Evolutionary conservation across 2,888 invertebrate species (phyloP).

Genomic region (Amphiduros pacificus): DNA sequence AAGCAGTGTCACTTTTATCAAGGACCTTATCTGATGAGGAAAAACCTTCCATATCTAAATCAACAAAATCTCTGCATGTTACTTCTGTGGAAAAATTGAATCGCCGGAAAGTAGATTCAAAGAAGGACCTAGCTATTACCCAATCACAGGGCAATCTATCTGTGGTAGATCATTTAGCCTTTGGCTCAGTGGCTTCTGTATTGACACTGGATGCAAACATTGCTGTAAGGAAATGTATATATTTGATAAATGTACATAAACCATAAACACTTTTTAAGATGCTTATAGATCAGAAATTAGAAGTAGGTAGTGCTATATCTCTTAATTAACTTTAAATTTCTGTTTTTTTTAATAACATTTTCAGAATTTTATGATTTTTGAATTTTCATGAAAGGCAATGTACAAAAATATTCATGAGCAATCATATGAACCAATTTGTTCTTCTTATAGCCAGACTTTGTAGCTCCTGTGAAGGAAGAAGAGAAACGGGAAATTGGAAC

Average conservation of each 20-base stretch:
- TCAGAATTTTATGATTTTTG: no score
- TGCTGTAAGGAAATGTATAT: conserved; percentile 3
- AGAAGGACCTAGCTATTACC: background rate
- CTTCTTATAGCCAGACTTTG: conserved; percentile 23
- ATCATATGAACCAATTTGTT: no score
- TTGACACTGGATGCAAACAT: conserved; percentile 7
- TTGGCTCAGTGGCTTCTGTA: conserved; percentile 18
- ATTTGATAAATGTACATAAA: no score
- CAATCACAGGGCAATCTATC: background rate
- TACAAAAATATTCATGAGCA: no score
- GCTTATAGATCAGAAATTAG: no score
- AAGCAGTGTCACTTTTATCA: background rate
- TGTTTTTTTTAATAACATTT: no score
- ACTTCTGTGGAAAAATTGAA: background rate
- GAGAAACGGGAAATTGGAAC: conserved; percentile 62
- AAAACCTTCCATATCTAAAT: background rate
- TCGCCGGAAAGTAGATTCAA: background rate
- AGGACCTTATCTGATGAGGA: background rate
- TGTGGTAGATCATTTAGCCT: background rate
- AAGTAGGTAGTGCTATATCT: no score
- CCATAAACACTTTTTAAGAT: no score
- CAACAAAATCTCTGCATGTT: conserved; percentile 2
- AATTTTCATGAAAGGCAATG: no score
- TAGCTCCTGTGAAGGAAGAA: conserved; percentile 37
- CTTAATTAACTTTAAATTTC: no score